Conservation (phyloP, 2,797 vertebrate genomes). For the Molossus molossus region DNA sequence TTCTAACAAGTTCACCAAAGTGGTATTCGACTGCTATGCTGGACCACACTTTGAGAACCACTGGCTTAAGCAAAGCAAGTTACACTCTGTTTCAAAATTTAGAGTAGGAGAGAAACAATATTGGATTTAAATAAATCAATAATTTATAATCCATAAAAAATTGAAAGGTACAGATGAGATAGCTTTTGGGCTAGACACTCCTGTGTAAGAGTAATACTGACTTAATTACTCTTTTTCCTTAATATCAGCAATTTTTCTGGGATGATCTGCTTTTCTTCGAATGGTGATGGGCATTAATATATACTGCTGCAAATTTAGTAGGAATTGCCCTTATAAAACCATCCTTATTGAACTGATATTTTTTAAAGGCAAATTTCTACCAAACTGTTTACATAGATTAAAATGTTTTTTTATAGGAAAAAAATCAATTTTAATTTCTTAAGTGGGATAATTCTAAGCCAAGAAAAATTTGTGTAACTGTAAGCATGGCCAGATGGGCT, state of each 20-base stretch:
- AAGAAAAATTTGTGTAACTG: conserved; percentile 25
- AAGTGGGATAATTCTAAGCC: conserved; percentile 44
- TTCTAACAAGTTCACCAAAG: not conserved
- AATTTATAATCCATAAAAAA: not conserved
- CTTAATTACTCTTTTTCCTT: not conserved
- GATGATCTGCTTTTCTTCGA: conserved; percentile 10
- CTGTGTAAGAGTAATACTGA: not conserved
- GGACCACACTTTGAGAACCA: not conserved
- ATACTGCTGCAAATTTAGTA: not conserved
- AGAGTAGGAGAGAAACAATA: not conserved
- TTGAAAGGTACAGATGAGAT: not conserved
- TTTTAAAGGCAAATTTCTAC: conserved; percentile 57
- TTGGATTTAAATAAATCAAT: not conserved
- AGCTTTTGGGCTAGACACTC: not conserved
- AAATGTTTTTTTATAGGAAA: conserved; percentile 42
- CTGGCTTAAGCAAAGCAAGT: not conserved
- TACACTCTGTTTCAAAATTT: not conserved
- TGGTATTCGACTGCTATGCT: not conserved
- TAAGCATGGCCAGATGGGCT: not conserved
- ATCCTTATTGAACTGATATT: not conserved
- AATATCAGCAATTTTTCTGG: not conserved
- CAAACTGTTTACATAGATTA: conserved; percentile 22
- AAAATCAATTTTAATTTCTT: conserved; percentile 54
- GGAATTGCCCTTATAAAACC: not conserved
- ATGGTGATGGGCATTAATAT: not conserved